These are phyloP conservation scores for Metopolophium dirhodum DNA, from an alignment of 1,140 invertebrate genomes.

Conservation along the genomic window DNA sequence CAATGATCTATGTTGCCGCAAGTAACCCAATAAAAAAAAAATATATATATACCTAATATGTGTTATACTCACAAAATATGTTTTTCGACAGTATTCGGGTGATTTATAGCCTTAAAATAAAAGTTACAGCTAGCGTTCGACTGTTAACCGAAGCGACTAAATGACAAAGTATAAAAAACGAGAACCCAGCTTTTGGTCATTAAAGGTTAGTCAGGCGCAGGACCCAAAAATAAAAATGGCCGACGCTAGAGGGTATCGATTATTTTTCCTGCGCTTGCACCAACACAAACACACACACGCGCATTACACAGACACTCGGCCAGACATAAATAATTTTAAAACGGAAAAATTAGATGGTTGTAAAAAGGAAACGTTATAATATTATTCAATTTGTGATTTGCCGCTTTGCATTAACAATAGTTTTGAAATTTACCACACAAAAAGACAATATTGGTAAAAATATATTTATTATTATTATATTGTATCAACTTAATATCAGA, in stretches of 20 bases:
- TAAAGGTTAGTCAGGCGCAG: conserved; percentile 56
- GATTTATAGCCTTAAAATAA: conserved; percentile 5
- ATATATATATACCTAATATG: no score
- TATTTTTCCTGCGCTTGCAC: conserved; percentile 15
- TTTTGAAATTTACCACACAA: no score
- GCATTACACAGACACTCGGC: not conserved
- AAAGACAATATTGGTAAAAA: no score
- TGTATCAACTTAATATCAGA: no score
- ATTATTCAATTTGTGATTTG: no score
- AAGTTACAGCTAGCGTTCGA: conserved; percentile 7
- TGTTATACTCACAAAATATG: conserved; percentile 11
- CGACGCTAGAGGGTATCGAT: conserved; percentile 44
- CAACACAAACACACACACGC: not conserved
- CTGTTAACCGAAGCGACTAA: not conserved
- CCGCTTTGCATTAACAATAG: no score
- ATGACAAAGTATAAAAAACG: not conserved
- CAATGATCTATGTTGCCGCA: no score
- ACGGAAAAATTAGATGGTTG: no score
- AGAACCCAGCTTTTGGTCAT: conserved; percentile 34
- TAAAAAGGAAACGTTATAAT: no score
- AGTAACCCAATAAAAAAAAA: no score
- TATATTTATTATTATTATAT: no score
- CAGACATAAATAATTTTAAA: no score
- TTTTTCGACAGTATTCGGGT: not conserved
- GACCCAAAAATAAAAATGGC: conserved; percentile 42